Evolutionary conservation across 2,797 vertebrate genomes (phyloP).

Genomic region (Diplodus sargus): DNA sequence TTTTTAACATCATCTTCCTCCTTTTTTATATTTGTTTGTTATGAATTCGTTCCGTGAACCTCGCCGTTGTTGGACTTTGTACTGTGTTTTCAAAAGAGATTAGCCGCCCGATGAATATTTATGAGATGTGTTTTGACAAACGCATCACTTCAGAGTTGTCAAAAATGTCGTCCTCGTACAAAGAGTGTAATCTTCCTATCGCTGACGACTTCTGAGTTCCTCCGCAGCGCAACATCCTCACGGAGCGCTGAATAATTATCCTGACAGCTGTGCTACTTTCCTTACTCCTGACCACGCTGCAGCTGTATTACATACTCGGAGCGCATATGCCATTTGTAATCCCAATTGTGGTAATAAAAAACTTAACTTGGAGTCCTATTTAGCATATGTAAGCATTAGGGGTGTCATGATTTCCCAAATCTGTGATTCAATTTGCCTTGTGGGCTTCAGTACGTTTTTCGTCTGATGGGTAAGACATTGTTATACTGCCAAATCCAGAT

Average conservation of each 20-base stretch:
- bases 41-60: constrained; percentile 11
- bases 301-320: constrained; percentile 18
- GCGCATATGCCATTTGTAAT: constrained; percentile 27
- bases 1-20: not conserved
- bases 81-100: constrained; percentile 52
- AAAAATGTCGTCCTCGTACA: constrained; percentile 58
- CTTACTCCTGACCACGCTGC: constrained; percentile 38
- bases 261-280: constrained; percentile 53
- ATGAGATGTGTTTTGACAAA: constrained; percentile 68
- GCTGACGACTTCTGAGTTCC: constrained; percentile 48
- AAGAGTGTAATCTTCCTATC: constrained; percentile 72
- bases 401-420: no score
- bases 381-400: not conserved
- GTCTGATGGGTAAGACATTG: no score
- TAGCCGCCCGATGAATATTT: constrained; percentile 57
- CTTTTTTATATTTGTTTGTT: constrained; percentile 6
- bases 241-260: constrained; percentile 56
- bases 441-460: no score
- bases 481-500: no score
- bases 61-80: constrained; percentile 30
- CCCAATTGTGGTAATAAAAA: no score
- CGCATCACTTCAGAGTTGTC: constrained; percentile 69
- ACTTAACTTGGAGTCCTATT: not conserved
- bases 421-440: no score
- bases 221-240: constrained; percentile 51